A percentile compares a stretch with the other conserved stretches of the same genome.
Evolutionary conservation across 2,113 vertebrate genomes (phyloP).

Genomic region (Alexandromys fortis): DNA sequence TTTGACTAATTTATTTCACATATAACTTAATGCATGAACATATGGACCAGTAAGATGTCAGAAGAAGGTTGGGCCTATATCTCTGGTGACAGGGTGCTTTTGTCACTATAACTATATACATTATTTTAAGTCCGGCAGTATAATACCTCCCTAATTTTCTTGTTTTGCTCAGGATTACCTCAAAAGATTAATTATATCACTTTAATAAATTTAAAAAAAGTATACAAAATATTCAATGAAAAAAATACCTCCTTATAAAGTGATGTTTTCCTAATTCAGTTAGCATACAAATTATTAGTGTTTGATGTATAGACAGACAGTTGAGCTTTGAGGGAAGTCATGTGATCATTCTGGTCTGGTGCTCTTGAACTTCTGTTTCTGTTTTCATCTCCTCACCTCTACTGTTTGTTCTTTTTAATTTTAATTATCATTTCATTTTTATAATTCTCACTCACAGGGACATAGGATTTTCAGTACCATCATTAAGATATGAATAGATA

Average conservation of each 20-base stretch:
- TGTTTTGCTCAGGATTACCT: neutral
- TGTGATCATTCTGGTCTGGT: neutral
- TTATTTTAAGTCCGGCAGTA: neutral
- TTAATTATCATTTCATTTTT: neutral
- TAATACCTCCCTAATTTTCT: too few species aligned
- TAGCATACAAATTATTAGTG: neutral
- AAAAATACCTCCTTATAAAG: neutral
- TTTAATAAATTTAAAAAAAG: neutral
- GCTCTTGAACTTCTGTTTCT: neutral
- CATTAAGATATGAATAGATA: neutral
- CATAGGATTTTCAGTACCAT: neutral
- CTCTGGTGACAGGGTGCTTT: neutral
- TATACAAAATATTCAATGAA: neutral
- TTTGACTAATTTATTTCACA: neutral
- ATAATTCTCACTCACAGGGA: neutral
- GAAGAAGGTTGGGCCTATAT: too few species aligned
- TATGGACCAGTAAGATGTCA: neutral
- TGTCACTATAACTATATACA: neutral
- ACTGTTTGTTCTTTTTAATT: neutral
- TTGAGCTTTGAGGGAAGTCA: neutral
- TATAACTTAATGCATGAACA: too few species aligned
- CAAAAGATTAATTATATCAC: neutral
- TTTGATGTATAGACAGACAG: neutral
- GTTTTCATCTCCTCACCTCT: neutral
- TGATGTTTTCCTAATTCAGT: neutral